Evolutionary conservation across 2,888 invertebrate species (phyloP).

Genomic region (Epinotia bilunana): DNA sequence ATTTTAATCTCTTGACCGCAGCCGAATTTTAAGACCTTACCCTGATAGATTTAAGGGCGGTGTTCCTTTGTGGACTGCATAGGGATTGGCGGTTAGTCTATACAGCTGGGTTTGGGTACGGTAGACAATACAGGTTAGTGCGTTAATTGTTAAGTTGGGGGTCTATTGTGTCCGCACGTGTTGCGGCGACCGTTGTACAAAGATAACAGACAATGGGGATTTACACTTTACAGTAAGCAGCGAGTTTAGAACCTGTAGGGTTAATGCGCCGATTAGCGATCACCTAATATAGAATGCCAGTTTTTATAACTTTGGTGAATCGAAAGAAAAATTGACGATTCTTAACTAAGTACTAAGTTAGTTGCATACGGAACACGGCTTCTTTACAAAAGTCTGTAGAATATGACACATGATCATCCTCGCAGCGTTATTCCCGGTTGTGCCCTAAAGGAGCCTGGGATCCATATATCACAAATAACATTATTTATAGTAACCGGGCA

Average conservation of each 20-base stretch:
- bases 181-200: slow-evolving; percentile 13
- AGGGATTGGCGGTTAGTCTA: neutral
- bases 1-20: neutral
- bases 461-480: too few species aligned
- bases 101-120: slow-evolving; percentile 19
- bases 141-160: neutral
- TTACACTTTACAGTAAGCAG: neutral
- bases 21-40: neutral
- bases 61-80: neutral
- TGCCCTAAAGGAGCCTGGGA: too few species aligned
- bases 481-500: too few species aligned
- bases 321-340: too few species aligned
- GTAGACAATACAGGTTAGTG: slow-evolving; percentile 12
- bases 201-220: neutral
- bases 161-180: slow-evolving; percentile 7
- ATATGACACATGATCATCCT: too few species aligned
- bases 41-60: neutral
- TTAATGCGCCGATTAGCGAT: too few species aligned
- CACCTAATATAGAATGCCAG: neutral
- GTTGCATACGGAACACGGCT: too few species aligned
- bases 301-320: neutral
- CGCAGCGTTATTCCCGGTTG: too few species aligned
- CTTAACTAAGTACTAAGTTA: too few species aligned
- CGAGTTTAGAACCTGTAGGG: neutral
- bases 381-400: too few species aligned